Conservation (phyloP, 1,140 invertebrate genomes). For the Zophobas morio region DNA sequence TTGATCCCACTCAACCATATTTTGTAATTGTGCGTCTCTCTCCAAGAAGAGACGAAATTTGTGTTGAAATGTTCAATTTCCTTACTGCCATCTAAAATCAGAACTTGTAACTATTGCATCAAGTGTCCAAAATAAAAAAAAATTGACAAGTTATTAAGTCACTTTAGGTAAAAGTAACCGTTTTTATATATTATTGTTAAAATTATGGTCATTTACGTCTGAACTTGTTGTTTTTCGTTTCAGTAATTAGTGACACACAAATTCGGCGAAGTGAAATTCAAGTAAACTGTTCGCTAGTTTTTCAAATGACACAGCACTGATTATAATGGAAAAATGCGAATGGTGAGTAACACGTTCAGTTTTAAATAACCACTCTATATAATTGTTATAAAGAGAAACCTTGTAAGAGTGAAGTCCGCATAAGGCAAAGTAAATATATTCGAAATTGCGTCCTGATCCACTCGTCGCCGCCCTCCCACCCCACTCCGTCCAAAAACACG, state of each 20-base stretch:
- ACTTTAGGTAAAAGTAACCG: no score
- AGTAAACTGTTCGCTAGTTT: no score
- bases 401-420: constrained; percentile 85
- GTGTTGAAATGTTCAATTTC: constrained; percentile 92
- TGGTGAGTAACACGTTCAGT: no score
- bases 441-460: constrained; percentile 97
- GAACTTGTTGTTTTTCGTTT: no score
- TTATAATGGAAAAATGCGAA: no score
- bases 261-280: no score
- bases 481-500: constrained; percentile 83
- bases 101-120: no score
- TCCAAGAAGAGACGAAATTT: constrained; percentile 88
- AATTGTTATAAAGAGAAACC: constrained; percentile 68
- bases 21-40: constrained; percentile 90
- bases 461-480: constrained; percentile 93
- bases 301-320: no score
- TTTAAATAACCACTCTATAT: no score
- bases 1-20: constrained; percentile 82
- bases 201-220: background rate
- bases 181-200: background rate
- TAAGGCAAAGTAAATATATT: constrained; percentile 89
- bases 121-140: no score
- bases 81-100: constrained; percentile 76
- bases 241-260: no score
- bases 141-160: no score